Percentiles rank a stretch among this genome's conserved stretches.
phyloP scores from a whole-genome alignment of 2,113 vertebrate genomes.

The Tychaedon coryphoeus region DNA sequence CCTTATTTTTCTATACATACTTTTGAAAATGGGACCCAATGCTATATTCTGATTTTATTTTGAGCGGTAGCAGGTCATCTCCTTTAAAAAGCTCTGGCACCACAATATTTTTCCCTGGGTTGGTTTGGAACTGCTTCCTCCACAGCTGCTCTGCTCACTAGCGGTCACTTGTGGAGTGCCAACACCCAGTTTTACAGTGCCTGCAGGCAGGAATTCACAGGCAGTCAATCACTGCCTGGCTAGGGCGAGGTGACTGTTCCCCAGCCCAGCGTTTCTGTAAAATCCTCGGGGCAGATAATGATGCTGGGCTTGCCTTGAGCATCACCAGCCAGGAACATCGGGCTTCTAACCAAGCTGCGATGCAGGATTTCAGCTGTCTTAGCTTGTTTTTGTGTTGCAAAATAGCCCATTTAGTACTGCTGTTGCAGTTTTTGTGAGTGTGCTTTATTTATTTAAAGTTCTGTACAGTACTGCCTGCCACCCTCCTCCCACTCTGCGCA shows the following conservation, averaged over 20 bases:
- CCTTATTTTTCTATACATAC: neutral
- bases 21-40: neutral
- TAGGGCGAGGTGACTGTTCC: neutral
- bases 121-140: neutral
- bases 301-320: neutral
- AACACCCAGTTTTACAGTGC: neutral
- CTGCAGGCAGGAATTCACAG: neutral
- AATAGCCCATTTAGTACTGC: neutral
- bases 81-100: neutral
- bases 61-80: neutral
- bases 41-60: neutral
- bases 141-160: neutral
- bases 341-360: neutral
- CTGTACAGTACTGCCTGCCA: neutral
- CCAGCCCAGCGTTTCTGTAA: neutral
- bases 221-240: neutral
- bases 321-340: neutral
- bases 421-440: neutral
- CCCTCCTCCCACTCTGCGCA: slow-evolving; percentile 4
- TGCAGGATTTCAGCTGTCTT: neutral
- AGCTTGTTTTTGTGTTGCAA: neutral
- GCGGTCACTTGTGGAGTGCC: neutral
- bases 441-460: neutral
- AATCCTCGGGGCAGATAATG: fast-evolving
- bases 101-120: neutral